Evolutionary conservation across 2,797 vertebrate species (phyloP).

Genomic region (Scleropages formosus): DNA sequence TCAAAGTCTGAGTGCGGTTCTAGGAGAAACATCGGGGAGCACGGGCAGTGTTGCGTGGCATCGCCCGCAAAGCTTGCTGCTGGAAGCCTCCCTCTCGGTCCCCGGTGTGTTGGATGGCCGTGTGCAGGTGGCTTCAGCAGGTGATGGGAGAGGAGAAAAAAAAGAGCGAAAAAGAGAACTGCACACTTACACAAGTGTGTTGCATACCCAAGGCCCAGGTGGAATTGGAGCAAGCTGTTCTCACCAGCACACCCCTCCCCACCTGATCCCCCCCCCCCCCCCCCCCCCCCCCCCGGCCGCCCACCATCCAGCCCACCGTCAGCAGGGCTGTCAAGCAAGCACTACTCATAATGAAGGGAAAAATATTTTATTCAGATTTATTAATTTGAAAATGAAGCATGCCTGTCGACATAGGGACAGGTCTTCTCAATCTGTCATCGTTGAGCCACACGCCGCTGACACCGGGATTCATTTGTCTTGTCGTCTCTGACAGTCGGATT

Average conservation of each 20-base stretch:
- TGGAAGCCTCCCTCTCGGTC: not conserved
- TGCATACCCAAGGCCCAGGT: slow-evolving; percentile 83
- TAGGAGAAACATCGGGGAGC: not conserved
- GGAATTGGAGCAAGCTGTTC: slow-evolving; percentile 97
- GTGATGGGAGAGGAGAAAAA: slow-evolving; percentile 48
- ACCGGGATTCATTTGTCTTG: slow-evolving; percentile 97
- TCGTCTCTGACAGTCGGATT: slow-evolving; percentile 98
- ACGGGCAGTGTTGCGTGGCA: not conserved
- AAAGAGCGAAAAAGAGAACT: too few relatives aligned
- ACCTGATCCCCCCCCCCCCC: not conserved
- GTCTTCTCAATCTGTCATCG: slow-evolving; percentile 99
- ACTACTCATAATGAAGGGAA: slow-evolving; percentile 98
- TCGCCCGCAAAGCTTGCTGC: not conserved
- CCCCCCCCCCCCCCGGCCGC: slow-evolving; percentile 20
- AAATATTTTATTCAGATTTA: slow-evolving; percentile 99
- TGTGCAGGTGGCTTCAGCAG: slow-evolving; percentile 41
- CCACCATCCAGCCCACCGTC: slow-evolving; percentile 74
- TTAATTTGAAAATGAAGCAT: slow-evolving; percentile 99
- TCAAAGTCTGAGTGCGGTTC: not conserved
- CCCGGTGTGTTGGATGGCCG: not conserved
- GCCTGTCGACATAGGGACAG: slow-evolving; percentile 98
- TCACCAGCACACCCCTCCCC: slow-evolving; percentile 67
- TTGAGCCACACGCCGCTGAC: slow-evolving; percentile 91
- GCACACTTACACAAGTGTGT: slow-evolving; percentile 73
- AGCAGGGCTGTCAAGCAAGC: slow-evolving; percentile 92